A percentile compares a stretch with the other conserved stretches of the same genome.
These are phyloP conservation scores for Oikopleura vanhoeffeni DNA, from an alignment of 23 tunicate species.

Conservation along the genomic window DNA sequence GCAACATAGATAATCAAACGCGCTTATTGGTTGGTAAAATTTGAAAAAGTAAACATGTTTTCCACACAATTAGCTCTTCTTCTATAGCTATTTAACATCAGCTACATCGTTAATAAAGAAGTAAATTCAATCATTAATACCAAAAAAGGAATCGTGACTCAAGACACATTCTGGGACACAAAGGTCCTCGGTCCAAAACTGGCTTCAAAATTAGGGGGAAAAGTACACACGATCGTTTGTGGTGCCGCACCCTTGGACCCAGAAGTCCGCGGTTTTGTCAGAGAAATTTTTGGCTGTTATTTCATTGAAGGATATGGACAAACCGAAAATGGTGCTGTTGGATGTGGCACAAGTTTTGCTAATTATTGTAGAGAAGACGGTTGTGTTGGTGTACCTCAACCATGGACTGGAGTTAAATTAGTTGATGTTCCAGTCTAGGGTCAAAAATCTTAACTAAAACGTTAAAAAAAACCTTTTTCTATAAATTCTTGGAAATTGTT, in stretches of 20 bases:
- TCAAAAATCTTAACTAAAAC: no score
- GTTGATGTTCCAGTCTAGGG: slow-evolving; percentile 84
- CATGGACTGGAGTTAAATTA: slow-evolving; percentile 37
- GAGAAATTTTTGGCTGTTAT: not conserved
- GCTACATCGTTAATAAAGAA: no score
- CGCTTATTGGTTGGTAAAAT: no score
- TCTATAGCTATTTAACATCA: no score
- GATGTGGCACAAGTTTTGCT: slow-evolving; percentile 30
- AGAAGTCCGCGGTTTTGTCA: slow-evolving; percentile 16
- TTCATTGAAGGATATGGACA: slow-evolving; percentile 43
- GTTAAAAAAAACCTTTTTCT: no score
- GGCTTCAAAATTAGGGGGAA: slow-evolving; percentile 37
- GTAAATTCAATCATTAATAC: no score
- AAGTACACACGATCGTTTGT: slow-evolving; percentile 29
- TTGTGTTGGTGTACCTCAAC: slow-evolving; percentile 50
- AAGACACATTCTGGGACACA: slow-evolving; percentile 42
- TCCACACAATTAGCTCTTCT: no score
- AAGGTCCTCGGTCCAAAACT: slow-evolving; percentile 16
- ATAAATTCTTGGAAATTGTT: no score
- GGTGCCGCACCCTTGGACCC: slow-evolving; percentile 93
- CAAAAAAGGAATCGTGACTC: no score
- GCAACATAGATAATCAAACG: no score
- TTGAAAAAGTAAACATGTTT: no score
- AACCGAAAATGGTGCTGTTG: slow-evolving; percentile 40
- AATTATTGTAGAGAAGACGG: slow-evolving; percentile 30